Evolutionary conservation across 1,140 invertebrate species (phyloP).

Genomic region (Acyrthosiphon pisum): DNA sequence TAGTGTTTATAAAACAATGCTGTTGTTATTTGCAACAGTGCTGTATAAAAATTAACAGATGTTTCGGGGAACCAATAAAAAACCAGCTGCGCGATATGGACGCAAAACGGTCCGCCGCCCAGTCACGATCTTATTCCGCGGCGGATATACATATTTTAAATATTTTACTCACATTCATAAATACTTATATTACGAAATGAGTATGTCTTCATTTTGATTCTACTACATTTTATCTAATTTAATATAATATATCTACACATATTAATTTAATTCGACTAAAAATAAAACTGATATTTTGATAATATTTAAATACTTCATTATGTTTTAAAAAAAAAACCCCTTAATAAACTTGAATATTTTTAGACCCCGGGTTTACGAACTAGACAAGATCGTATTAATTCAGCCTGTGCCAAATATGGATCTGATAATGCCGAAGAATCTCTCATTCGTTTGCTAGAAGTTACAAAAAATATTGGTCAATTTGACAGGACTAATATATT

Average conservation of each 20-base stretch:
- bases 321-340: neutral
- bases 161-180: neutral
- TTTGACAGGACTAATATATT: slow-evolving; percentile 79
- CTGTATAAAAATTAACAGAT: no score
- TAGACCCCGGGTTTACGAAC: slow-evolving; percentile 74
- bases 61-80: no score
- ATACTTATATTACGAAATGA: neutral
- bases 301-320: neutral
- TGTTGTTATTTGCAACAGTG: no score
- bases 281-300: neutral
- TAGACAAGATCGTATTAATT: slow-evolving; percentile 68
- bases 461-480: slow-evolving; percentile 73
- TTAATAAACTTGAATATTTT: neutral
- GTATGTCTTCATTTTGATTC: neutral
- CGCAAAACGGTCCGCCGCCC: no score
- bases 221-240: neutral
- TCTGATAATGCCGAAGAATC: slow-evolving; percentile 72
- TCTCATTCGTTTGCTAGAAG: slow-evolving; percentile 72
- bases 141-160: no score
- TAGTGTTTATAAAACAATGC: no score
- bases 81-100: no score
- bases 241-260: neutral
- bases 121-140: no score
- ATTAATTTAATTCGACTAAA: neutral
- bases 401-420: slow-evolving; percentile 68